phyloP scores from a whole-genome alignment of 2,888 invertebrate species.

The Abrostola tripartita region DNA sequence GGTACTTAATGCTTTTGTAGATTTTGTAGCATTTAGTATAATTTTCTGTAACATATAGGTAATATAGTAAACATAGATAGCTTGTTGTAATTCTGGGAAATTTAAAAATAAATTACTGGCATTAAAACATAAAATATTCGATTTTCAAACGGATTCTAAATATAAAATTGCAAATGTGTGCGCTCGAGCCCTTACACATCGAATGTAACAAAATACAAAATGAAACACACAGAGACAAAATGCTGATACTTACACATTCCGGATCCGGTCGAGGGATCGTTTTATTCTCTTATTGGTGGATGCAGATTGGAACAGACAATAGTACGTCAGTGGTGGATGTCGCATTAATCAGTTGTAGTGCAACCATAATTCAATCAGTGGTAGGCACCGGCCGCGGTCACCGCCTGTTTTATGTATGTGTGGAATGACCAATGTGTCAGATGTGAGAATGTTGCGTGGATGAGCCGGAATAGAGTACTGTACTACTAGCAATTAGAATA shows the following conservation, averaged over 20 bases:
- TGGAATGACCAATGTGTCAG: conserved; percentile 74
- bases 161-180: conserved; percentile 36
- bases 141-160: conserved; percentile 38
- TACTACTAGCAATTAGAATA: neutral
- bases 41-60: too few relatives aligned
- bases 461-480: conserved; percentile 50
- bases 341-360: conserved; percentile 87
- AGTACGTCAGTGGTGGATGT: conserved; percentile 84
- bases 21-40: too few relatives aligned
- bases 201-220: conserved; percentile 47
- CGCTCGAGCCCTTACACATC: conserved; percentile 25
- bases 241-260: conserved; percentile 75
- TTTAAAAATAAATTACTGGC: too few relatives aligned
- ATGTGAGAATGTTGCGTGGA: conserved; percentile 65
- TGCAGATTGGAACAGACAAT: conserved; percentile 86
- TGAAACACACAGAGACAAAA: conserved; percentile 67
- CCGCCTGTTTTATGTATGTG: conserved; percentile 75
- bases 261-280: conserved; percentile 57
- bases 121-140: neutral
- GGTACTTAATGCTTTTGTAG: too few relatives aligned
- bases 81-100: too few relatives aligned
- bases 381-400: conserved; percentile 68
- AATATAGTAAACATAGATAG: too few relatives aligned
- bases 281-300: conserved; percentile 76
- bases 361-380: conserved; percentile 87